Base-by-base conservation (phyloP, 2,888 invertebrate genomes). In the Mamestra brassicae region DNA sequence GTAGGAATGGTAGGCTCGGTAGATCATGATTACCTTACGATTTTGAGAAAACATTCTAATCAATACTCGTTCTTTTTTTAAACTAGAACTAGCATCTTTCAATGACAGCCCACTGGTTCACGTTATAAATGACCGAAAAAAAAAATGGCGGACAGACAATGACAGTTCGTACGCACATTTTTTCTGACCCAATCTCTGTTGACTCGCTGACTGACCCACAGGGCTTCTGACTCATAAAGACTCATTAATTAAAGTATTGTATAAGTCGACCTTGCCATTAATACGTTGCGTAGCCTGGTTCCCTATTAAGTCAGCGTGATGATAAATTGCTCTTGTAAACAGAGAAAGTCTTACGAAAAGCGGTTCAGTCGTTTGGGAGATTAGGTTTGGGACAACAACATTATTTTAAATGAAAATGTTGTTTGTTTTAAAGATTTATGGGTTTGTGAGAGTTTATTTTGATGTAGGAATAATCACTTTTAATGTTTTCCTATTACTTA, bases 301-400 rank as follows among this genome's bases (percentile, higher is more conserved):
- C 78, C 78, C 81, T 83, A 69, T 73, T 66, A 85, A 61, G 61
- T 52, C 42, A 47, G 8, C 42, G 57, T 71, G 15, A 74, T 75
- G 76, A 83, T 81, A 85, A 78, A 85, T 83, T 58, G 71, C 73
- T 81, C 57, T 81, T 70, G n/a, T 67, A 68, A 76, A 76, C 66
- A 71, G 78, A 52, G 83, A 81, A 71, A 85, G 84, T 85, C 36
- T 78, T 47, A 72, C 64, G 17, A 7, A 77, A 78, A 72, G 74
- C 34, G 36, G 77, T 71, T 82, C 57, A 76, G 80, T 70, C 67
- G 75, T 74, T 80, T 73, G 17, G 4, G 72, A 64, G 74, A 76
- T 76, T 71, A n/a, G 45, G 11, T 3, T 47, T 50, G 26, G 42
- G 47, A 57, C 58, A 61, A 70, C 54, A 11, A 26, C 15, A 17